Evolutionary conservation across 2,888 invertebrate genomes (phyloP), one percentile per base, ranked within the genome.

Genomic region (Lycocerus yunnanus): DNA sequence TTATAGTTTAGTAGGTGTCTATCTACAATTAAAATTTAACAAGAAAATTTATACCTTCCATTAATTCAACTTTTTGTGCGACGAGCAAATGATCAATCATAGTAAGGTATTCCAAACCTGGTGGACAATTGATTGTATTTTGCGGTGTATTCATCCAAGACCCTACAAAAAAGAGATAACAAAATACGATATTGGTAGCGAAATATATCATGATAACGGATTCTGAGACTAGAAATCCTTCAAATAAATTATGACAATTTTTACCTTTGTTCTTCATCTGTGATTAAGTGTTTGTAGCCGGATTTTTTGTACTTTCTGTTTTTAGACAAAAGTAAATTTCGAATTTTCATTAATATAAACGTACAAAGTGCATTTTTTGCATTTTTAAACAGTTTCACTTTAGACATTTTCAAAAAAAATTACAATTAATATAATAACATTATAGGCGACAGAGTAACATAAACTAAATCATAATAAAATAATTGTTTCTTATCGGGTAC

Each of bases 91-190:
- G 93, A 86, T 96, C 95, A 91, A 96, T 92, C 91, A 91, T 91
- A 89, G 94, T 93, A 88, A 96, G 93, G 91, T 94, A 96, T 89
- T 95, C 95, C 91, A 96, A 93, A 81, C 96, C 96, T 85, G 93
- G 94, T 69, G 94, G 95, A 89, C 94, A 95, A 85, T 92, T 94
- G 90, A 90, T 90, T 83, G 90, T 90, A 81, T 91, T 92, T 90
- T 91, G 90, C 79, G 94, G 94, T 86, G 93, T 91, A 91, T 87
- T 92, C 93, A 93, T 94, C 95, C 95, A 96, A 78, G 93, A 94
- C 92, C 92, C 95, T 94, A 85, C 8, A 68, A 69, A 16, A 24
- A 70, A 27, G 15, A 65, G 60, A 71, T 24, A 61, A 65, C n/a
- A 60, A 58, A 43, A 15, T 20, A 15, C 21, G 13, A 14, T 43